These are phyloP conservation scores for Trilocha varians DNA, from an alignment of 2,888 invertebrate genomes.

Conservation along the genomic window DNA sequence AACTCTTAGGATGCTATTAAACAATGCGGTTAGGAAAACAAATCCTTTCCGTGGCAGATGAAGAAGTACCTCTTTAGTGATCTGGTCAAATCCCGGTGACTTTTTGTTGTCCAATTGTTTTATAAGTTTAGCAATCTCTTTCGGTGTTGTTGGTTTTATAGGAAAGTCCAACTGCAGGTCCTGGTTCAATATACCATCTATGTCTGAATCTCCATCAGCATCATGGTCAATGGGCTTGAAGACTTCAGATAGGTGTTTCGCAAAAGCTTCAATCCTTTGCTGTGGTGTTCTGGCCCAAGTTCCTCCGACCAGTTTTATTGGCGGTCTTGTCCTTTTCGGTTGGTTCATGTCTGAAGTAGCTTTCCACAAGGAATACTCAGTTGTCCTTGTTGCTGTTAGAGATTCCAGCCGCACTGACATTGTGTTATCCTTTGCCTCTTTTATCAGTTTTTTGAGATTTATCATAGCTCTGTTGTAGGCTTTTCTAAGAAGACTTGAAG, in stretches of 20 bases:
- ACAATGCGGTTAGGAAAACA: slow-evolving; percentile 6
- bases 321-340: slow-evolving; percentile 2
- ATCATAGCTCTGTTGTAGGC: no score
- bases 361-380: slow-evolving; percentile 5
- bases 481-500: neutral
- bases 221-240: slow-evolving; percentile 1
- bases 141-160: neutral
- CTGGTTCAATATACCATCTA: neutral
- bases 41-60: slow-evolving; percentile 10
- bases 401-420: neutral
- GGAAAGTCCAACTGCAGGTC: slow-evolving; percentile 3
- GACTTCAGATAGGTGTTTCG: slow-evolving; percentile 3
- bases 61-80: no score
- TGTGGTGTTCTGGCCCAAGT: slow-evolving; percentile 2
- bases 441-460: no score
- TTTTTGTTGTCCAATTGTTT: slow-evolving; percentile 1
- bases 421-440: no score
- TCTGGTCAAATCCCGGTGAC: slow-evolving; percentile 12
- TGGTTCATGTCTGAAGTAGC: slow-evolving; percentile 1
- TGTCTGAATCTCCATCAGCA: neutral
- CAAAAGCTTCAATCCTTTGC: slow-evolving; percentile 2
- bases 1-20: slow-evolving; percentile 11
- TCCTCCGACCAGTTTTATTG: neutral
- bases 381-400: slow-evolving; percentile 1
- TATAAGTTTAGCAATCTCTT: neutral